Conservation (phyloP, 2,888 invertebrate species). For the Hemistola chrysoprasaria region DNA sequence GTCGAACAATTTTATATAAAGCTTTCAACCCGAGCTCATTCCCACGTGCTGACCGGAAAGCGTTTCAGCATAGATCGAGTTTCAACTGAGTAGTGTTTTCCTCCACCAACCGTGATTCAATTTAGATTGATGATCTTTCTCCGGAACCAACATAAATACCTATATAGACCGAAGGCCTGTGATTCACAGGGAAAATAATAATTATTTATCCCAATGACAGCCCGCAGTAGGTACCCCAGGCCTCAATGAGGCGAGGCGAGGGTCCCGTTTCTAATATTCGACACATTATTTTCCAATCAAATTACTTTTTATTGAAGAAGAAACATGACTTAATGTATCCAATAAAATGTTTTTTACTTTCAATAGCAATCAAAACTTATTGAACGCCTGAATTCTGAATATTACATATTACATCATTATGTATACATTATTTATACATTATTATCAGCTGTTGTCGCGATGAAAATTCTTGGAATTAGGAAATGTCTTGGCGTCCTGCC, state of each 20-base stretch:
- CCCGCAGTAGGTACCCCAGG: conserved; percentile 21
- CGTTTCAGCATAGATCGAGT: conserved; percentile 29
- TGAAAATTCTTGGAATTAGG: too few relatives aligned
- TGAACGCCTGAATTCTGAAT: too few relatives aligned
- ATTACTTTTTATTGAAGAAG: conserved; percentile 5
- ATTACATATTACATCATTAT: too few relatives aligned
- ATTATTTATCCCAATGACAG: conserved; percentile 33
- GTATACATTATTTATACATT: too few relatives aligned
- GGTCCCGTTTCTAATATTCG: too few relatives aligned
- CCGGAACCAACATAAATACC: conserved; percentile 33
- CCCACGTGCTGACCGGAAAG: conserved; percentile 27
- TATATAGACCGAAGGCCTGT: conserved; percentile 11
- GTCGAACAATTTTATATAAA: conserved; percentile 27
- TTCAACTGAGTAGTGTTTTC: conserved; percentile 32
- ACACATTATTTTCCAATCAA: conserved; percentile 15
- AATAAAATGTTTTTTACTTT: conserved; percentile 5
- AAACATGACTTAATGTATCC: conserved; percentile 1
- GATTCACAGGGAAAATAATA: conserved; percentile 26
- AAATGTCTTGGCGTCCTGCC: too few relatives aligned
- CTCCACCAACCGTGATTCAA: conserved; percentile 31
- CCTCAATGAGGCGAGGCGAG: too few relatives aligned
- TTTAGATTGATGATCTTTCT: conserved; percentile 34
- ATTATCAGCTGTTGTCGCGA: too few relatives aligned
- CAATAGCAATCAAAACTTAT: too few relatives aligned
- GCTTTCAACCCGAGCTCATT: conserved; percentile 30